Conservation (phyloP, 2,113 vertebrate genomes). For the Danionella cerebrum region DNA sequence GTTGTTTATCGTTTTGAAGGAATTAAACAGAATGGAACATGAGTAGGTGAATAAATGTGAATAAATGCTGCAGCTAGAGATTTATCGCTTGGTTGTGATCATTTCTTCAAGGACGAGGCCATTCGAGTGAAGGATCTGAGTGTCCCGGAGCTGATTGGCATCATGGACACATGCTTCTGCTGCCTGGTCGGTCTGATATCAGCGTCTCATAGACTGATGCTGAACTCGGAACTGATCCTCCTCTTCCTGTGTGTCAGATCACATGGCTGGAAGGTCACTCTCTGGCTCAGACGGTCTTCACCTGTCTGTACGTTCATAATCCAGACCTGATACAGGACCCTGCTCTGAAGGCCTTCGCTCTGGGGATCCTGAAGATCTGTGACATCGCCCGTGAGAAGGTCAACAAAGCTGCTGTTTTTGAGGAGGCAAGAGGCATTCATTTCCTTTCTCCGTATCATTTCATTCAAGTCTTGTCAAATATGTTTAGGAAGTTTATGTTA, state of each 20-base stretch:
- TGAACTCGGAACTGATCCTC: background rate
- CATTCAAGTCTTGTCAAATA: background rate
- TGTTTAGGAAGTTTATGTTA: too few relatives aligned
- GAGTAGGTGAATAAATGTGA: too few relatives aligned
- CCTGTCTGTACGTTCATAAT: constrained; percentile 98
- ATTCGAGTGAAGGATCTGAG: constrained; percentile 93
- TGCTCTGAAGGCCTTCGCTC: constrained; percentile 92
- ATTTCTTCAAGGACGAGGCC: constrained; percentile 88
- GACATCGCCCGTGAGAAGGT: constrained; percentile 97
- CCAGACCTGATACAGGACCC: constrained; percentile 96
- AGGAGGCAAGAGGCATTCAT: constrained; percentile 74
- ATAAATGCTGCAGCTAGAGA: too few relatives aligned
- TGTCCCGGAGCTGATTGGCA: constrained; percentile 88
- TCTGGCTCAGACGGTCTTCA: constrained; percentile 96
- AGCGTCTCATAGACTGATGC: too few relatives aligned
- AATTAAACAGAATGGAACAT: too few relatives aligned
- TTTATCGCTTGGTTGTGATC: too few relatives aligned
- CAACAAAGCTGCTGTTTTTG: constrained; percentile 97
- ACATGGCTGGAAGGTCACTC: constrained; percentile 98
- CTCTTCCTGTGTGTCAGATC: constrained; percentile 64
- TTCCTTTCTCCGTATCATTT: background rate
- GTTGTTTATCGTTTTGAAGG: too few relatives aligned
- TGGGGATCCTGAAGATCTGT: constrained; percentile 95
- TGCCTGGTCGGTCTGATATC: constrained; percentile 95
- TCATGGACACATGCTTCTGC: constrained; percentile 97